A percentile compares a stretch with the other conserved stretches of the same genome.
Conservation (phyloP, 2,888 invertebrate genomes). For the Elaeidobius kamerunicus region DNA sequence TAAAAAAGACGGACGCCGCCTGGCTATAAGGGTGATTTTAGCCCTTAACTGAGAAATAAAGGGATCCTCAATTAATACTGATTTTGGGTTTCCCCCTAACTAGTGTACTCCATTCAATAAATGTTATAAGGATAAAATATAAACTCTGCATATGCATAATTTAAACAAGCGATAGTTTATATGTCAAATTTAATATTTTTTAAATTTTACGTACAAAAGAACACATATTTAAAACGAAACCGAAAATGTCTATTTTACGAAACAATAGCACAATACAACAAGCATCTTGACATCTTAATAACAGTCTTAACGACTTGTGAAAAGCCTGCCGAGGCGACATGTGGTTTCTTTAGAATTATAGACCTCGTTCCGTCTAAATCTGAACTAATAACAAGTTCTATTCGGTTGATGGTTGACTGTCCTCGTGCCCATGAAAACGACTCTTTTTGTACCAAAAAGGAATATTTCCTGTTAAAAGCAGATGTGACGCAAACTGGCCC, state of each 20-base stretch:
- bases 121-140: no score
- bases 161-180: no score
- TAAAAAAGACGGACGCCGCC: no score
- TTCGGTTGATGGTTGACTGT: slow-evolving; percentile 15
- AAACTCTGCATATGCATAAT: no score
- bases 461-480: slow-evolving; percentile 27
- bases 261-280: slow-evolving; percentile 5
- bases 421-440: slow-evolving; percentile 23
- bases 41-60: no score
- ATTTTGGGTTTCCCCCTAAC: no score
- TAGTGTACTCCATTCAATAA: no score
- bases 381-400: slow-evolving; percentile 19
- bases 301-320: slow-evolving; percentile 17
- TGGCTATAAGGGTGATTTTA: no score
- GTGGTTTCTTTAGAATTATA: slow-evolving; percentile 25
- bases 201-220: no score
- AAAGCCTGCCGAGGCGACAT: slow-evolving; percentile 18
- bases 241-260: not conserved
- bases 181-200: no score
- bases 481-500: slow-evolving; percentile 28
- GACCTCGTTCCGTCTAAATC: slow-evolving; percentile 21
- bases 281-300: slow-evolving; percentile 17
- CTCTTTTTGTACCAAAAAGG: slow-evolving; percentile 13
- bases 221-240: no score
- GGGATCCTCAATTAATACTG: no score